Base-by-base conservation (phyloP, 2,888 invertebrate species). In the Amphipoea lucens region DNA sequence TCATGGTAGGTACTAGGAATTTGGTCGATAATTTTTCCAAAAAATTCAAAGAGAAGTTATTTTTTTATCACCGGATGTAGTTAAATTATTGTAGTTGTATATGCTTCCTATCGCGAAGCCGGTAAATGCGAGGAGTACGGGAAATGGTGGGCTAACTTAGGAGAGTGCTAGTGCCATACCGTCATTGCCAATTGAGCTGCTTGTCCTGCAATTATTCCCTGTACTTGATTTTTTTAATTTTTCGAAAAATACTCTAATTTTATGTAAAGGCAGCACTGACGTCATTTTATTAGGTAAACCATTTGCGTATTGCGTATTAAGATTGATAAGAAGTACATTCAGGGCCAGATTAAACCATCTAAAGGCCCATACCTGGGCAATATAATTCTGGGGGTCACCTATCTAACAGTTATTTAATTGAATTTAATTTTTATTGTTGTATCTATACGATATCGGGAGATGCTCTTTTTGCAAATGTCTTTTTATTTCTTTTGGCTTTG, bases 41-140 rank as follows among this genome's bases (percentile, higher is more conserved):
- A 29, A 57, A 72, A 65, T 48, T 0, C 4, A 51, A 48, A 57
- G 40, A 51, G 12, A 20, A 45, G 20, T 51, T 9, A 5, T 48
- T 54, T 48, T 57, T 45, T 68, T 57, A 77, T 45, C 65, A 76
- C 42, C 40, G 82, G 80, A 81, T 76, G 40, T 69, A 29, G n/a
- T 29, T 63, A 20, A 23, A 70, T 69, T 70, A 70, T 69, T 70
- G 9, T 40, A 29, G 12, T 42, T 76, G 82, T 82, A 42, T 60
- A 66, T 36, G 36, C 20, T 17, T 63, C 54, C 45, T 81, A 77
- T 82, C 60, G 36, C 42, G 4, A 54, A 74, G 14, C 62, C 29
- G 40, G 45, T 76, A 45, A 36, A 82, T 42, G 3, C 51, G n/a
- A 51, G 20, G n/a, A n/a, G 0, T 9, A 20, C 14, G 20, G 63